These are phyloP conservation scores for Tetragonisca angustula DNA, from an alignment of 2,888 invertebrate species.

Conservation along the genomic window DNA sequence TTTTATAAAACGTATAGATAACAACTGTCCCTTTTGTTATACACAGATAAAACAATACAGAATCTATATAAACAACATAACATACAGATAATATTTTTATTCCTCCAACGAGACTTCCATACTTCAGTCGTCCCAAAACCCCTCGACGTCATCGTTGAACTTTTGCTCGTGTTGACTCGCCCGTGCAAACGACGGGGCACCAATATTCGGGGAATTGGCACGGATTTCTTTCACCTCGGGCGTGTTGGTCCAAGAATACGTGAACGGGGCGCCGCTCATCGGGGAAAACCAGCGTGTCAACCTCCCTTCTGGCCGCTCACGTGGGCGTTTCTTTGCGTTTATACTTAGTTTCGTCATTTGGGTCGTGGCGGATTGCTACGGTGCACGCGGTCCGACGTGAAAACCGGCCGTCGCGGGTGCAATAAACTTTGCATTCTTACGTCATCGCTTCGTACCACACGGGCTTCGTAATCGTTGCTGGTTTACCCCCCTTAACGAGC, in stretches of 20 bases:
- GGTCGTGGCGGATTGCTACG: conserved; percentile 66
- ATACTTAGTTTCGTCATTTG: conserved; percentile 71
- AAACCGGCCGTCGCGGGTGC: conserved; percentile 37
- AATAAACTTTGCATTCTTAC: conserved; percentile 60
- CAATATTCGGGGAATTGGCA: conserved; percentile 54
- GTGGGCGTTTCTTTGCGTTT: conserved; percentile 69
- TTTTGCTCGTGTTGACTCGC: too few species aligned
- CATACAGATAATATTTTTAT: too few species aligned
- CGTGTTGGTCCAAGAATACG: conserved; percentile 64
- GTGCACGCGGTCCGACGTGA: conserved; percentile 34
- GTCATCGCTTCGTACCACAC: conserved; percentile 28
- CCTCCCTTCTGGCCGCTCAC: conserved; percentile 52
- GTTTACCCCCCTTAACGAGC: conserved; percentile 29
- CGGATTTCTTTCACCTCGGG: conserved; percentile 55
- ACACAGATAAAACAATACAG: too few species aligned
- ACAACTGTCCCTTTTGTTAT: too few species aligned
- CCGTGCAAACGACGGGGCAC: neutral
- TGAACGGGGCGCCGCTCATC: conserved; percentile 34
- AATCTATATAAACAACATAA: too few species aligned
- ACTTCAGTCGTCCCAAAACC: too few species aligned
- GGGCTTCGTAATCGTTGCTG: conserved; percentile 25
- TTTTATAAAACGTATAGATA: too few species aligned
- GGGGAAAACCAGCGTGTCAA: conserved; percentile 73
- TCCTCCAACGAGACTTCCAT: too few species aligned
- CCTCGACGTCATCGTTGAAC: too few species aligned